Evolutionary conservation across 92 coral and sea anemone genomes (phyloP), one percentile per base, ranked within the genome.

Genomic region (Parazoanthus swiftii): DNA sequence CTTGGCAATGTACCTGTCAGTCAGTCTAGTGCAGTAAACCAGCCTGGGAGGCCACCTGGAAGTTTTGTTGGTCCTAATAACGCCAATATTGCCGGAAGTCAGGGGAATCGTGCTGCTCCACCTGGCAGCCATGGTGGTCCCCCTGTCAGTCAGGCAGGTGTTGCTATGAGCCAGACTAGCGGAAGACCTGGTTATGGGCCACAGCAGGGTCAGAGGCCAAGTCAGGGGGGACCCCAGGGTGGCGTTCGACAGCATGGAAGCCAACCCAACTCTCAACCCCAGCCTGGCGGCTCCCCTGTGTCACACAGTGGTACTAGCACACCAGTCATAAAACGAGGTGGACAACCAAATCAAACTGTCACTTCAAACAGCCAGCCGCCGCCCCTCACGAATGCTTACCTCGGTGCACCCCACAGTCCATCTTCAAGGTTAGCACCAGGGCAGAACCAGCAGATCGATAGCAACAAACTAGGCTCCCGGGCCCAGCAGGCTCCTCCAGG

Each of bases 321-420:
- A 73, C 87, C 87, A 29, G 87, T 84, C 6, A 54, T 84, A 26
- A 84, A 71, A 84, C 87, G 87, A 44, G 77, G 87, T 46, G 79
- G 87, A 0, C 77, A 84, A 38, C 36, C 29, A 46, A 84, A 84
- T 46, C 87, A 46, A 44, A 26, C 18, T 67, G 13, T 15, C 21
- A 16, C 66, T 26, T 44, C 37, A n/a, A 44, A 18, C 77, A 51
- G 3, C 36, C 87, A 84, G 65, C 67, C 87, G 29, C 79, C 68
- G 25, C 67, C 78, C 7, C 66, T 84, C 14, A 71, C 78, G 4
- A 84, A 48, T 71, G 87, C 87, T 3, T 84, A 84, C 74, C 77
- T 84, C 25, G 87, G 87, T 16, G 87, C 87, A 43, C 87, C 87
- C 15, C 87, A 71, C 35, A 84, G 78, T 37, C 87, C 87, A 48